Evolutionary conservation across 1,140 invertebrate genomes (phyloP), one percentile per base, ranked within the genome.

Genomic region (Scaptomyza pallida): DNA sequence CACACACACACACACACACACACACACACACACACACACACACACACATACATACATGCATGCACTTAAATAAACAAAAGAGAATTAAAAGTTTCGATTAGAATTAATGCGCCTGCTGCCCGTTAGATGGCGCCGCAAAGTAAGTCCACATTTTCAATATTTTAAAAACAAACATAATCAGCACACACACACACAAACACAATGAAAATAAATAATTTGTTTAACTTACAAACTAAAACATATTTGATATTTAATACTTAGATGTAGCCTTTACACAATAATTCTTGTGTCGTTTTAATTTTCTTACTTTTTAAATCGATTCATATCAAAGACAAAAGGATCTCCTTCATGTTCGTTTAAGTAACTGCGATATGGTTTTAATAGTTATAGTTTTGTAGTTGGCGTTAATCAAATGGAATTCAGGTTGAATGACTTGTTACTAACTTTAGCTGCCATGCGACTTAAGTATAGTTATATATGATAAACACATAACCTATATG

Each of bases 211-310:
- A 83, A 86, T 88, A 86, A 88, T 88, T 86, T 59, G 78, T 77
- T 78, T 81, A 71, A 71, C 73, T 78, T 81, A 72, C 45, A 8
- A 57, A 71, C 71, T 82, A 86, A 50, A 78, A 75, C 78, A 86
- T 86, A 86, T 88, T 86, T 57, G 82, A 86, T 86, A 86, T 88
- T 86, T 86, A 86, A 86, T 86, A 86, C 82, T 86, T 86, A 86
- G 68, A 76, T 59, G 80, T 83, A 83, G 80, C 80, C 80, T 80
- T 79, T 79, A 68, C 57, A 72, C 60, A 72, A 37, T 35, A 35
- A 21, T 35, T 56, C 45, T 43, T 56, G 61, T 65, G 67, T 26
- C 51, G 19, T 59, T 26, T 10, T 10, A 17, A 10, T 21, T 16
- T 30, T n/a, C 19, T 57, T 44, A 26, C 37, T 30, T 40, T 30